phyloP scores from a whole-genome alignment of 2,113 vertebrate species.

The Cyprinodon brontotheroides region DNA sequence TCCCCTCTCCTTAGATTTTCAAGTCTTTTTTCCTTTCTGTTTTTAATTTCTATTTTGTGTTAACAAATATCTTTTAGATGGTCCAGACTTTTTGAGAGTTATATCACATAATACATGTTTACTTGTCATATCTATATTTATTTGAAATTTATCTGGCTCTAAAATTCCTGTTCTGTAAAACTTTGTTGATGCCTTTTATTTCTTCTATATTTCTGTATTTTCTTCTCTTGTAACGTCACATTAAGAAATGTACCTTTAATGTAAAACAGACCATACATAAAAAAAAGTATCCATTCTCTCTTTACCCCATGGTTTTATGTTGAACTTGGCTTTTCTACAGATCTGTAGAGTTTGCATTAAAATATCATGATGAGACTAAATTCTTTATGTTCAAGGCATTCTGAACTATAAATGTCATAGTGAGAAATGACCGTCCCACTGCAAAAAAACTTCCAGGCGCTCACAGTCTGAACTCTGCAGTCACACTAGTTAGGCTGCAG shows the following conservation, averaged over 20 bases:
- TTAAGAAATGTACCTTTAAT: not conserved
- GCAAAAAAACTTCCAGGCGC: not conserved
- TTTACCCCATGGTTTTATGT: not conserved
- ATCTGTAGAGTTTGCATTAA: not conserved
- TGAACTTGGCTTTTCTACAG: not conserved
- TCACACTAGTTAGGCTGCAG: not conserved
- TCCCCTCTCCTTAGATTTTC: too few species aligned
- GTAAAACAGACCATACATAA: not conserved
- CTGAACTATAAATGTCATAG: conserved; percentile 1
- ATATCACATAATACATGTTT: too few species aligned
- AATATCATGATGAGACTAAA: not conserved
- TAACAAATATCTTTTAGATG: too few species aligned
- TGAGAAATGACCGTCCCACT: not conserved
- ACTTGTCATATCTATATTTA: too few species aligned
- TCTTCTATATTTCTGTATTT: not conserved
- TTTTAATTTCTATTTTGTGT: too few species aligned
- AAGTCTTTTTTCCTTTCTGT: too few species aligned
- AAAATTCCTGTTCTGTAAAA: not conserved
- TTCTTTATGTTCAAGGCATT: conserved; percentile 5
- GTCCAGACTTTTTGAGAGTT: too few species aligned
- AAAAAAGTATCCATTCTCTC: not conserved
- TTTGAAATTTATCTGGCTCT: not conserved
- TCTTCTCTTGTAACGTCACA: not conserved
- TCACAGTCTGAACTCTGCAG: conserved; percentile 3
- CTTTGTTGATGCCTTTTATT: not conserved